phyloP scores from a whole-genome alignment of 2,113 vertebrate genomes.

The Acinonyx jubatus region DNA sequence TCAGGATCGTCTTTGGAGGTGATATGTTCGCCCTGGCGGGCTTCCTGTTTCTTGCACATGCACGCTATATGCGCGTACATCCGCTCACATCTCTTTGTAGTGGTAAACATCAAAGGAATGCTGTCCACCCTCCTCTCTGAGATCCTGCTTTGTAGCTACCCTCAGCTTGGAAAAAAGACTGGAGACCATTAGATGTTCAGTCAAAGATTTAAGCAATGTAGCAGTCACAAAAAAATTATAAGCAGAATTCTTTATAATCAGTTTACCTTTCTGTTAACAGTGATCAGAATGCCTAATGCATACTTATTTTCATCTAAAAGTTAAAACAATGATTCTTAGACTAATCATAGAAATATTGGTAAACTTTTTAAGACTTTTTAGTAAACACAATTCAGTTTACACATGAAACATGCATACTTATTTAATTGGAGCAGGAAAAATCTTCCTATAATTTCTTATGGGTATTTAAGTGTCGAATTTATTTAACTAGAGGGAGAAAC shows the following conservation, averaged over 20 bases:
- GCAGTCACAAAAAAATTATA: background rate
- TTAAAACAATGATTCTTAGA: conserved; percentile 21
- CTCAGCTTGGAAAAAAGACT: background rate
- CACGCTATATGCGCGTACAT: background rate
- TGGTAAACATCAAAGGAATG: conserved; percentile 2
- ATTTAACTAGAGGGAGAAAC: background rate
- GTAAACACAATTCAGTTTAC: background rate
- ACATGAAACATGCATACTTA: background rate
- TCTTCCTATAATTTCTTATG: background rate
- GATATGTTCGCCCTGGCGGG: fast-evolving
- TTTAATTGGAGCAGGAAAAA: background rate
- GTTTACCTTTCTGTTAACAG: background rate
- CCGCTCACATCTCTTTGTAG: background rate
- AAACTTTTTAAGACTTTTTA: conserved; percentile 22
- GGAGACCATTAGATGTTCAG: background rate
- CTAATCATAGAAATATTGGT: background rate
- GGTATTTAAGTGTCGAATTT: background rate
- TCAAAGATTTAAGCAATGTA: background rate
- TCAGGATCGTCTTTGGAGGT: fast-evolving
- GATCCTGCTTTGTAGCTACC: background rate
- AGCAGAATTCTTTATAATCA: background rate
- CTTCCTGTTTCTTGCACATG: background rate
- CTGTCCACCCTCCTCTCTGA: background rate
- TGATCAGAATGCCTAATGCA: background rate
- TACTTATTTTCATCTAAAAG: conserved; percentile 45